Evolutionary conservation across 2,888 invertebrate genomes (phyloP).

Genomic region (Xestobium rufovillosum): DNA sequence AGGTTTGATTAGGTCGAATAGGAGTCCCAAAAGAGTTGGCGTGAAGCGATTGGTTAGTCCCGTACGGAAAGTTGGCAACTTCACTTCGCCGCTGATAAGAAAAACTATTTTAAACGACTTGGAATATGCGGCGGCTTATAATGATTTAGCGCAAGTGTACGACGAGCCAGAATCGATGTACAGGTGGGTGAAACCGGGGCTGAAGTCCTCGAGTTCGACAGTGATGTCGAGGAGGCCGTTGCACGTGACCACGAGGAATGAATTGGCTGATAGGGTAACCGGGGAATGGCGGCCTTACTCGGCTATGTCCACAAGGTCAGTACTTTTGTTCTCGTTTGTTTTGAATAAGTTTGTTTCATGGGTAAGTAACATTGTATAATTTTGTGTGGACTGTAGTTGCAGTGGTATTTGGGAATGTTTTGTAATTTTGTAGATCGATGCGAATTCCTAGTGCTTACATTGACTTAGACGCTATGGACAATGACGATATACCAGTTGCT

Average conservation of each 20-base stretch:
- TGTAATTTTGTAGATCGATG: background rate
- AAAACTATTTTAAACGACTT: slow-evolving; percentile 35
- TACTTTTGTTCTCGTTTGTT: no score
- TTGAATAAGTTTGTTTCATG: no score
- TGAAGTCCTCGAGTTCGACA: background rate
- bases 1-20: slow-evolving; percentile 29
- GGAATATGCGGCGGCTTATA: slow-evolving; percentile 25
- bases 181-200: slow-evolving; percentile 1
- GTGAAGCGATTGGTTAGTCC: slow-evolving; percentile 8
- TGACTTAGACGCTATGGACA: slow-evolving; percentile 37
- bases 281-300: no score
- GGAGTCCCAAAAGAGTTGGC: slow-evolving; percentile 15
- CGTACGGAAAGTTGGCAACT: background rate
- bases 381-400: no score
- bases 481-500: slow-evolving; percentile 36
- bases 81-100: slow-evolving; percentile 10
- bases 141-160: slow-evolving; percentile 11
- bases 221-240: background rate
- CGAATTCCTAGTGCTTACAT: slow-evolving; percentile 27
- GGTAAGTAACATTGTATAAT: no score
- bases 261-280: no score
- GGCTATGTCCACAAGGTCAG: no score
- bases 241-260: no score
- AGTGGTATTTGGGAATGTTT: no score
- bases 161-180: background rate